These are phyloP conservation scores for Delia radicum DNA, from an alignment of 1,140 invertebrate genomes.

Conservation along the genomic window DNA sequence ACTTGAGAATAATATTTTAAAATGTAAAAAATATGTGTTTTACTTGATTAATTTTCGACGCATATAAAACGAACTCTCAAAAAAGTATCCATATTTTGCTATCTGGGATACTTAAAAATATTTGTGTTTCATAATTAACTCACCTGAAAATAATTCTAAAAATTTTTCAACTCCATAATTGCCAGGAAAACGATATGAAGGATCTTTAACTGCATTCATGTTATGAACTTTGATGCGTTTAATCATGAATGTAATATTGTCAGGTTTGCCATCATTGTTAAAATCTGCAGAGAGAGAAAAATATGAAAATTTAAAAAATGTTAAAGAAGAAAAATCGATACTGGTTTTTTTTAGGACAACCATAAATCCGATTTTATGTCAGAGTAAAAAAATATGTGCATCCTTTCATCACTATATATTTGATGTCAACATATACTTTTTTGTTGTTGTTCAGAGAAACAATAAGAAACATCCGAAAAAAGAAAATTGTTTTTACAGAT, in stretches of 20 bases:
- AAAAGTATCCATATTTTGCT: no score
- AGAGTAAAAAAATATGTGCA: neutral
- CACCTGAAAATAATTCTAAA: constrained; percentile 88
- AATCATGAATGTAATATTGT: constrained; percentile 95
- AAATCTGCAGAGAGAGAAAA: constrained; percentile 69
- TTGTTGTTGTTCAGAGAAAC: no score
- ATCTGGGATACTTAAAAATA: no score
- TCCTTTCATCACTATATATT: neutral
- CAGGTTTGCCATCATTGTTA: constrained; percentile 85
- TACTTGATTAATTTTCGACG: no score
- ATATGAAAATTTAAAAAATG: constrained; percentile 1
- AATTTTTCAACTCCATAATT: constrained; percentile 95
- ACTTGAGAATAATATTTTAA: no score
- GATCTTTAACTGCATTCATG: constrained; percentile 76
- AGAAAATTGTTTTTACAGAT: neutral
- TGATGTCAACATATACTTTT: neutral
- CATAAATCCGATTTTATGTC: constrained; percentile 4
- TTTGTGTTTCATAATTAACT: no score
- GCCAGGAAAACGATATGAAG: constrained; percentile 83
- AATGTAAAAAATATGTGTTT: no score
- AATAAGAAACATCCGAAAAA: neutral
- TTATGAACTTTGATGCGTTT: constrained; percentile 94
- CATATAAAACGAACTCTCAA: no score
- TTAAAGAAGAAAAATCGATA: neutral
- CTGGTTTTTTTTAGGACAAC: neutral